Percentiles rank a stretch among this genome's conserved stretches.
phyloP scores from a whole-genome alignment of 2,797 vertebrate species.

The Semaprochilodus insignis region DNA sequence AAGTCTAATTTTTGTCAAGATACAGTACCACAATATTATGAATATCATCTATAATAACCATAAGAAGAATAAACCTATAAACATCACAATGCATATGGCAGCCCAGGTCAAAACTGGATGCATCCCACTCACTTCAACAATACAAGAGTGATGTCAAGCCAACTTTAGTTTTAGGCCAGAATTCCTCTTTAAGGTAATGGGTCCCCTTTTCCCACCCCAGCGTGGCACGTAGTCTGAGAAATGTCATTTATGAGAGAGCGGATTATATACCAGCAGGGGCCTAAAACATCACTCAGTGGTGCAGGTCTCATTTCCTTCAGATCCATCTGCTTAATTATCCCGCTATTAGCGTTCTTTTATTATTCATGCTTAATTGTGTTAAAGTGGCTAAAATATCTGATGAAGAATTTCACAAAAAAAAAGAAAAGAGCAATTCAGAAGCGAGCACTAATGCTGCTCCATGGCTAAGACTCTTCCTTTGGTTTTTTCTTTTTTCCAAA shows the following conservation, averaged over 20 bases:
- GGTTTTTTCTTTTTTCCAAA: background rate
- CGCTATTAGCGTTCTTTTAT: constrained; percentile 11
- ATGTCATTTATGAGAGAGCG: background rate
- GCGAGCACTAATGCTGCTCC: background rate
- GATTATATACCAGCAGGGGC: constrained; percentile 8
- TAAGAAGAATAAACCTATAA: no score
- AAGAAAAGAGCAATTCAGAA: background rate
- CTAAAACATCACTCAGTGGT: background rate
- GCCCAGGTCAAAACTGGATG: no score
- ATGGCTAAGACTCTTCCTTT: background rate
- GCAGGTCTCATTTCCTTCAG: background rate
- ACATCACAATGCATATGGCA: no score
- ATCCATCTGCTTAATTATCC: constrained; percentile 26
- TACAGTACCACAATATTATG: no score
- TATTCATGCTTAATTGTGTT: constrained; percentile 23
- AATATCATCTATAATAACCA: no score
- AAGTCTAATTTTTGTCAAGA: no score
- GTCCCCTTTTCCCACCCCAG: background rate
- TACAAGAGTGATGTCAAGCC: no score
- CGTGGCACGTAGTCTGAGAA: background rate
- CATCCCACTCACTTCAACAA: no score
- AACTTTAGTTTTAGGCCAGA: background rate
- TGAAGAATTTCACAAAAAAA: background rate
- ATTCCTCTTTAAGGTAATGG: background rate
- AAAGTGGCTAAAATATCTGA: background rate